Evolutionary conservation across 1,140 invertebrate genomes (phyloP).

Genomic region (Penaeus japonicus): DNA sequence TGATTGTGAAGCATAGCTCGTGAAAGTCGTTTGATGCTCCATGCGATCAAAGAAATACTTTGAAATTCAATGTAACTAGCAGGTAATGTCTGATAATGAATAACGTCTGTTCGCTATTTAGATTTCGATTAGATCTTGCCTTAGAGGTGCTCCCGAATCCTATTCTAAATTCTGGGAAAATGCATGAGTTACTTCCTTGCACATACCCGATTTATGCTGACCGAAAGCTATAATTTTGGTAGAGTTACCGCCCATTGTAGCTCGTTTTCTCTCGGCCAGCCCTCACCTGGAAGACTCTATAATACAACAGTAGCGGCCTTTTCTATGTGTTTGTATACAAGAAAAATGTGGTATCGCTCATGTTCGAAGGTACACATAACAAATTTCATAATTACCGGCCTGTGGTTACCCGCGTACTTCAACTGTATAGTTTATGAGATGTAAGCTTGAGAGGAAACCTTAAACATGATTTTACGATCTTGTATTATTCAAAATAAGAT

Average conservation of each 20-base stretch:
- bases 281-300: background rate
- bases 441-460: background rate
- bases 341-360: constrained; percentile 11
- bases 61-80: no score
- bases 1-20: constrained; percentile 13
- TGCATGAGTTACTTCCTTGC: background rate
- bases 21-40: no score
- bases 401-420: constrained; percentile 31
- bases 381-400: constrained; percentile 46
- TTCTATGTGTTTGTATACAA: background rate
- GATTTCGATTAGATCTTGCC: no score
- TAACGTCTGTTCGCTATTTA: no score
- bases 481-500: background rate
- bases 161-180: constrained; percentile 7
- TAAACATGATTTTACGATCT: constrained; percentile 21
- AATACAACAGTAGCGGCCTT: background rate
- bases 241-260: background rate
- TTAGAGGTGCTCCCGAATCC: background rate
- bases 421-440: constrained; percentile 37
- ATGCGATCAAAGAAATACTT: no score
- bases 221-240: background rate
- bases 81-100: no score
- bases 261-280: constrained; percentile 21
- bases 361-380: constrained; percentile 38
- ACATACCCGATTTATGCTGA: background rate